Base-by-base conservation (phyloP, 1,140 invertebrate species). In the Hycleus phaleratus region DNA sequence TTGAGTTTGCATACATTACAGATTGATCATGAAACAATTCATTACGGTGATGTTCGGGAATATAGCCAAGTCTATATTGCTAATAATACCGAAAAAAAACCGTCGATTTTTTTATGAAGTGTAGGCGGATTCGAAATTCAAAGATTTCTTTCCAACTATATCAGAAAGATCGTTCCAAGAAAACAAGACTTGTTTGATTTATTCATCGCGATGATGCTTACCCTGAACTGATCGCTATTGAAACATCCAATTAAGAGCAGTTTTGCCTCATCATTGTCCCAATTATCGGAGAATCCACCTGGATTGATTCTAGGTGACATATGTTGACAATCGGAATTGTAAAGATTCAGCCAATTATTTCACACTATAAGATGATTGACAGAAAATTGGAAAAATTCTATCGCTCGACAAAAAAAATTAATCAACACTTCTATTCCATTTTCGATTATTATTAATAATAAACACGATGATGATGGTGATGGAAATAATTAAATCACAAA, bases 221-320 rank as follows among this genome's bases (percentile, higher is more conserved):
- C 26, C 42, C 55, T 48, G 49, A 38, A 24, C 47, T 47, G 43
- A 49, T 46, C 38, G 50, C 60, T 53, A 62, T 62, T 53, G 61
- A 62, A 59, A 62, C 53, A 62, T 62, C 61, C 61, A 59, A 62
- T 62, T 62, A 62, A 59, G 53, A 49, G 38, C 45, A 55, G 48
- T 59, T 56, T 49, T 59, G 61, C 61, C 53, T 24, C 43, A 40
- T 62, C 61, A 62, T 58, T 62, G 48, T 62, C 61, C 61, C 61
- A 62, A 62, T 62, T 59, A 62, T 43, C 46, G 9, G n/a, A 38
- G 43, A 55, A 38, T 46, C 52, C 52, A 55, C 52, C 43, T 55
- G 52, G 52, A 46, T 32, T 42, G 38, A 38, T 24, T 38, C 38
- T 43, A 39, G 52, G 40, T 55, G 52, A 47, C 52, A 55, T 55